These are phyloP conservation scores for Phalanger gymnotis DNA, from an alignment of 2,797 vertebrate genomes.

Conservation along the genomic window DNA sequence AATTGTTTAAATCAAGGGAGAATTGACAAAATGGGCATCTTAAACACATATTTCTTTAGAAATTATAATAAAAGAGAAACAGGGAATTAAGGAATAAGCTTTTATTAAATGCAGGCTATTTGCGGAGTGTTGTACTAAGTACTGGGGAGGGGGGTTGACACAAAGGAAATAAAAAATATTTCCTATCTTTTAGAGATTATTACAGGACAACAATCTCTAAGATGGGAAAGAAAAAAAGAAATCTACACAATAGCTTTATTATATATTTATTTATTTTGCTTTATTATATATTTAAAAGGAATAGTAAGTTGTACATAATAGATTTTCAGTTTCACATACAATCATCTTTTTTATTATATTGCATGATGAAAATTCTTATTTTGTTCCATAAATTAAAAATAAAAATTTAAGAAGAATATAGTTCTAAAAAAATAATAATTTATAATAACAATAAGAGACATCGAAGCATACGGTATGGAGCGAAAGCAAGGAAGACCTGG, in stretches of 20 bases:
- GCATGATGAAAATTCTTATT: not conserved
- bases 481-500: not conserved
- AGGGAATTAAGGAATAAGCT: not conserved
- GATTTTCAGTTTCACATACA: not conserved
- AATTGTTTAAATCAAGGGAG: not conserved
- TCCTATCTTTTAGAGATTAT: not conserved
- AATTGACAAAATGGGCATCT: not conserved
- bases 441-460: not conserved
- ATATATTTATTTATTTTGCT: not conserved
- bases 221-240: not conserved
- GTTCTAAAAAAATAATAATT: not conserved
- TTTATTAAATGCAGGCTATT: not conserved
- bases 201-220: not conserved
- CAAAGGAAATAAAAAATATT: not conserved
- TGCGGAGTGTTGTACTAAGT: constrained; percentile 15
- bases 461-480: not conserved
- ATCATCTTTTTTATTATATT: not conserved
- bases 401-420: not conserved
- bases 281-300: not conserved
- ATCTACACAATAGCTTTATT: not conserved
- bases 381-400: not conserved
- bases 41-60: not conserved
- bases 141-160: not conserved
- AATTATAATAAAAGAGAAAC: constrained; percentile 1
- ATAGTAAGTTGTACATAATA: not conserved